Percentiles rank a stretch among this genome's conserved stretches.
These are phyloP conservation scores for Emydocephalus ijimae DNA, from an alignment of 2,113 vertebrate species.

Conservation along the genomic window DNA sequence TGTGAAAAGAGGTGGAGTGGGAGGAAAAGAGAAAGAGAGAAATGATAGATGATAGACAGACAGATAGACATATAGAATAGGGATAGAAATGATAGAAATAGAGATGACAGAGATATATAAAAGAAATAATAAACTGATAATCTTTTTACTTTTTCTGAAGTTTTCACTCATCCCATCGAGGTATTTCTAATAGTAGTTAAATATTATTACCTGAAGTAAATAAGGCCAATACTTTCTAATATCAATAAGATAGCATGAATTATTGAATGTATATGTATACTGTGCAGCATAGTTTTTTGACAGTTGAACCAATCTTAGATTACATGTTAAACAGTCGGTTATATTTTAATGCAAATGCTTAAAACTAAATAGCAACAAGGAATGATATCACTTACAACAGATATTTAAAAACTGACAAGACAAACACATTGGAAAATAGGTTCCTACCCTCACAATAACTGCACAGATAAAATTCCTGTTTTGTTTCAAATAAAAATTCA, in stretches of 20 bases:
- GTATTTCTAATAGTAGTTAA: neutral
- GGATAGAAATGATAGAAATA: neutral
- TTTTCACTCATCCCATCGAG: neutral
- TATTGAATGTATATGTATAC: neutral
- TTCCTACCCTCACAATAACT: constrained; percentile 39
- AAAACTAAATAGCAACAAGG: neutral
- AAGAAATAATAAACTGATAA: neutral
- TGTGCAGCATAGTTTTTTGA: neutral
- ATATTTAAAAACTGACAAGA: constrained; percentile 41
- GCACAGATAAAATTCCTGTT: constrained; percentile 34
- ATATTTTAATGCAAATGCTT: neutral
- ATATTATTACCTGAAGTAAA: neutral
- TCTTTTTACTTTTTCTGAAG: neutral
- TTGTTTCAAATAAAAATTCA: constrained; percentile 38
- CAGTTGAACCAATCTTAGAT: neutral
- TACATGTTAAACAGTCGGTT: neutral
- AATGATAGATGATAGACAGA: too few species aligned
- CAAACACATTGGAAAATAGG: constrained; percentile 38
- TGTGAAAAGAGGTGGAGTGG: too few species aligned
- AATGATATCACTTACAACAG: constrained; percentile 24
- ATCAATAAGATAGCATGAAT: neutral
- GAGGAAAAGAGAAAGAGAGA: neutral
- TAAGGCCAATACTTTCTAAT: neutral
- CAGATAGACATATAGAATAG: neutral
- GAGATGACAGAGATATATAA: neutral